Evolutionary conservation across 2,797 vertebrate genomes (phyloP).

Genomic region (Eospalax fontanierii): DNA sequence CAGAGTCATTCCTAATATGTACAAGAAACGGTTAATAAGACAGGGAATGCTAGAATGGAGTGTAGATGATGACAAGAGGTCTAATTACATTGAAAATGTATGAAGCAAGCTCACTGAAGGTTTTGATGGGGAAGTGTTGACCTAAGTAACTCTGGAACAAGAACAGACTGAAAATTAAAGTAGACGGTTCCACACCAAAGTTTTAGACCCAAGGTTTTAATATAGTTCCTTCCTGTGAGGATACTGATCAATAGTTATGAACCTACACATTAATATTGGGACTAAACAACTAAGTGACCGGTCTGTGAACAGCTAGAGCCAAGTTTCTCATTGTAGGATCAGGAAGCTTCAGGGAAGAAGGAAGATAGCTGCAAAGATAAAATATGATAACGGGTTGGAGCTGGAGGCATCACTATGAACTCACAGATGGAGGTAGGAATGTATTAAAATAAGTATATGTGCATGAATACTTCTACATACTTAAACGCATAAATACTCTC

Average conservation of each 20-base stretch:
- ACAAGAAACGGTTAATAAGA: not conserved
- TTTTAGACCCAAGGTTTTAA: not conserved
- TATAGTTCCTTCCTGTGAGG: not conserved
- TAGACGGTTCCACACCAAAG: not conserved
- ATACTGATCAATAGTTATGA: not conserved
- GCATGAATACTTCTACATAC: not conserved
- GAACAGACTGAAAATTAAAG: not conserved
- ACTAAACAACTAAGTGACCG: not conserved
- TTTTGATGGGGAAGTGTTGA: not conserved
- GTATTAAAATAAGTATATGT: not conserved
- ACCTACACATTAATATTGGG: not conserved
- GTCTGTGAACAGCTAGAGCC: not conserved
- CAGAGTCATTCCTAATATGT: not conserved
- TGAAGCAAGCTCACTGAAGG: not conserved
- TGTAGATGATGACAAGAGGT: not conserved
- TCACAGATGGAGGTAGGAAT: not conserved
- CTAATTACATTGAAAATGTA: not conserved
- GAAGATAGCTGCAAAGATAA: not conserved
- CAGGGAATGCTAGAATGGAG: not conserved
- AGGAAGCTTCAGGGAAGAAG: not conserved
- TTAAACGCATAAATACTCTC: not conserved
- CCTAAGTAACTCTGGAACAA: not conserved
- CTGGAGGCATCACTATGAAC: not conserved
- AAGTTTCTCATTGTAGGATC: not conserved
- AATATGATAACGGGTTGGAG: too few species aligned